Evolutionary conservation across 2,888 invertebrate genomes (phyloP).

Genomic region (Hartigia nigra): DNA sequence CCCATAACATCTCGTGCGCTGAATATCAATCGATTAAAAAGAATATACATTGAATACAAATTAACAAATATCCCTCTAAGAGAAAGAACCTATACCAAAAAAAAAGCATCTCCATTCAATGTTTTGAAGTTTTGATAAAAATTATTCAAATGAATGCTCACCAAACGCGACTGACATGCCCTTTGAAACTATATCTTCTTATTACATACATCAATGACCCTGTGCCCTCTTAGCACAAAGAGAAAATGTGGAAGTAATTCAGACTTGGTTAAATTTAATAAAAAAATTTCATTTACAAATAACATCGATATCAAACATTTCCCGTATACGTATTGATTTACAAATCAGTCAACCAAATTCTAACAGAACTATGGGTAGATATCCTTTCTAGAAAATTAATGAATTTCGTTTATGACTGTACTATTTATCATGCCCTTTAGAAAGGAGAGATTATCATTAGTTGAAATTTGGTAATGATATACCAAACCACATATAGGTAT

Average conservation of each 20-base stretch:
- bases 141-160: slow-evolving; percentile 9
- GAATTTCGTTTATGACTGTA: neutral
- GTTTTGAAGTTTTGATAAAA: neutral
- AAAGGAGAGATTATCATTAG: neutral
- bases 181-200: slow-evolving; percentile 40
- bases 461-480: neutral
- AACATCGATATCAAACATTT: neutral
- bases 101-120: neutral
- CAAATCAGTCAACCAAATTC: neutral
- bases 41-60: neutral
- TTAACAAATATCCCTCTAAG: neutral
- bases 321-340: neutral
- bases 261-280: neutral
- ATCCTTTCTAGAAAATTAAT: neutral
- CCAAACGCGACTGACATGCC: slow-evolving; percentile 41
- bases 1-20: neutral
- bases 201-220: slow-evolving; percentile 41
- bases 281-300: neutral
- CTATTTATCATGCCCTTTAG: neutral
- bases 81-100: neutral
- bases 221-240: slow-evolving; percentile 36
- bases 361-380: neutral
- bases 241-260: slow-evolving; percentile 16
- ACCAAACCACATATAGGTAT: neutral
- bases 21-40: neutral